phyloP scores from a whole-genome alignment of 2,888 invertebrate species.

The Serripes groenlandicus region DNA sequence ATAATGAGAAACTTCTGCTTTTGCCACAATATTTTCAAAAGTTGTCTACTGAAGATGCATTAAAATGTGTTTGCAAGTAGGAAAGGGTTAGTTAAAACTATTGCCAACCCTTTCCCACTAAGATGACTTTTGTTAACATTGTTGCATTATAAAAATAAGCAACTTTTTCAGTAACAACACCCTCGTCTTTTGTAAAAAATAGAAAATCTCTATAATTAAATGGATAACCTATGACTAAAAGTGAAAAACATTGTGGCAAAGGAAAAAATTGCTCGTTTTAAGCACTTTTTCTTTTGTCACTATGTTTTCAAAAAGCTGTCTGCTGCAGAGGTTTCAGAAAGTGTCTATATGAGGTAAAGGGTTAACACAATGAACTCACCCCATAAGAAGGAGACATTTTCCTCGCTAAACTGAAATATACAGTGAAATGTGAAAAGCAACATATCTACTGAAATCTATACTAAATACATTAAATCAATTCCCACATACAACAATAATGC shows the following conservation, averaged over 20 bases:
- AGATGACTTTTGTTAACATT: too few species aligned
- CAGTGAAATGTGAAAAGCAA: too few species aligned
- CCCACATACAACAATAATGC: too few species aligned
- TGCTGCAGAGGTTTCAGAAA: not conserved
- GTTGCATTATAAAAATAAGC: too few species aligned
- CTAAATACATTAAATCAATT: too few species aligned
- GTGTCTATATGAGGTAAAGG: not conserved
- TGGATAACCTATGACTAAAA: not conserved
- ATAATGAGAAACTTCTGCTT: not conserved
- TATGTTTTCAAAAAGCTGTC: not conserved
- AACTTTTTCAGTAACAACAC: too few species aligned
- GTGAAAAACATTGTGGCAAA: not conserved
- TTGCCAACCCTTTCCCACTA: too few species aligned
- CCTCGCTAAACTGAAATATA: conserved; percentile 15
- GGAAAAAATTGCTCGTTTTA: not conserved
- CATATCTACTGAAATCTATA: too few species aligned
- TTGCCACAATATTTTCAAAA: not conserved
- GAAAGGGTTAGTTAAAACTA: too few species aligned
- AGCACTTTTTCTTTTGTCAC: not conserved
- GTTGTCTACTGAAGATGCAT: too few species aligned
- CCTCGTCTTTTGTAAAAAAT: too few species aligned
- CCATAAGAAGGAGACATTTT: conserved; percentile 22
- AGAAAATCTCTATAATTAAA: not conserved
- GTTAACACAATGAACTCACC: not conserved
- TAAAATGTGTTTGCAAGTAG: too few species aligned